phyloP scores from a whole-genome alignment of 2,888 invertebrate species.

The Tetanocera ferruginea region DNA sequence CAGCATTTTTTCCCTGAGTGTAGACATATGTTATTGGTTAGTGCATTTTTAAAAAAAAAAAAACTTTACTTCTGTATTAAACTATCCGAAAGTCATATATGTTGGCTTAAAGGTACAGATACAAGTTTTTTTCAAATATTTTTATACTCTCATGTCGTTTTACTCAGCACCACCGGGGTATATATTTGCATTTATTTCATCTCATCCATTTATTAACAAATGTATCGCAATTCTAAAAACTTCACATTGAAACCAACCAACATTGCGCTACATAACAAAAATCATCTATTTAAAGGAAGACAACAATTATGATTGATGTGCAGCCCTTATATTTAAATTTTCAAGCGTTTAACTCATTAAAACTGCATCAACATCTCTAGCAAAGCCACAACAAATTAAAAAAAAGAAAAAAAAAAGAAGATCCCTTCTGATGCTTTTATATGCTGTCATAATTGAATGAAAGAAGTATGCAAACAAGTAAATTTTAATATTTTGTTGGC shows the following conservation, averaged over 20 bases:
- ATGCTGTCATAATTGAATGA: background rate
- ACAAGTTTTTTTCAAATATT: no score
- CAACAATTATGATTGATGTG: slow-evolving; percentile 40
- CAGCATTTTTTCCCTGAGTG: no score
- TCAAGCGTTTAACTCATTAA: slow-evolving; percentile 27
- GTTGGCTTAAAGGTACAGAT: no score
- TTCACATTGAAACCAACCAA: background rate
- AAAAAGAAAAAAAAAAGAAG: background rate
- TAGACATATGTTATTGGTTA: no score
- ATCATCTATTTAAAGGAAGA: background rate
- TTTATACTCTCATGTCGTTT: no score
- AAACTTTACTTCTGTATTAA: no score
- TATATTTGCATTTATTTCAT: no score
- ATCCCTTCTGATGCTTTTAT: background rate
- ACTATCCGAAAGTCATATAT: no score
- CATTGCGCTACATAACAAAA: background rate
- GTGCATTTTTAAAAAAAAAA: no score
- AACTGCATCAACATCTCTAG: slow-evolving; percentile 32
- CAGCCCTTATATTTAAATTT: slow-evolving; percentile 3
- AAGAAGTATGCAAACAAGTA: background rate
- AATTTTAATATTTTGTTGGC: slow-evolving; percentile 63
- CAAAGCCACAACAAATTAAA: background rate
- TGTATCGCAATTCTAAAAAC: background rate
- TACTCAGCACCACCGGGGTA: no score
- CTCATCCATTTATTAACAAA: no score